Percentiles rank a stretch among this genome's conserved stretches.
These are phyloP conservation scores for Bibio marci DNA, from an alignment of 2,888 invertebrate genomes.

Conservation along the genomic window DNA sequence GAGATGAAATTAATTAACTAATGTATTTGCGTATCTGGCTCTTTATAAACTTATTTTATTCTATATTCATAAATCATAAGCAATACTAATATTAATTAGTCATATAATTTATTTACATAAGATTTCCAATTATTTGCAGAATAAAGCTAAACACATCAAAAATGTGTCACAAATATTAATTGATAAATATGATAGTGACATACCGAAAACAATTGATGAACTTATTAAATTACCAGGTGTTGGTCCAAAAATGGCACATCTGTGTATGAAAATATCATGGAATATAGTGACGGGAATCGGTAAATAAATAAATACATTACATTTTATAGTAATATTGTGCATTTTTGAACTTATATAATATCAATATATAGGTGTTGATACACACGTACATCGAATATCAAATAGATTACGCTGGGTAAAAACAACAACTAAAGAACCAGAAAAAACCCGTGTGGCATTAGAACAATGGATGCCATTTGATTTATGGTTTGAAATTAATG, in stretches of 20 bases:
- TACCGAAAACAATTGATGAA: conserved; percentile 66
- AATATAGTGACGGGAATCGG: conserved; percentile 72
- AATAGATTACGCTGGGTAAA: conserved; percentile 81
- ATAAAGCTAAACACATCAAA: conserved; percentile 81
- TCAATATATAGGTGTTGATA: conserved; percentile 63
- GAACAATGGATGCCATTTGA: conserved; percentile 79
- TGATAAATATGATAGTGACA: conserved; percentile 66
- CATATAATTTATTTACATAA: conserved; percentile 5
- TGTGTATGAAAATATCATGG: conserved; percentile 93
- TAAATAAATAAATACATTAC: too few species aligned
- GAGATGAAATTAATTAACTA: too few species aligned
- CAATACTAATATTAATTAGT: not conserved
- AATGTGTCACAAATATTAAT: conserved; percentile 61
- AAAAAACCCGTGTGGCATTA: conserved; percentile 65
- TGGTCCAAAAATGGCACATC: conserved; percentile 96
- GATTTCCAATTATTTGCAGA: too few species aligned
- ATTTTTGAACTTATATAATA: conserved; percentile 1
- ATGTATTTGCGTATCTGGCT: too few species aligned
- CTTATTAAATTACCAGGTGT: conserved; percentile 85
- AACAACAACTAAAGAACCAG: conserved; percentile 60
- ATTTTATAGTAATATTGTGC: not conserved
- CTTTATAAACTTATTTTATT: too few species aligned
- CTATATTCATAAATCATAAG: not conserved
- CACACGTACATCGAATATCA: conserved; percentile 89
- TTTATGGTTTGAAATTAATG: conserved; percentile 75